Evolutionary conservation across 2,113 vertebrate genomes (phyloP), one percentile per base, ranked within the genome.

Genomic region (Ornithorhynchus anatinus): DNA sequence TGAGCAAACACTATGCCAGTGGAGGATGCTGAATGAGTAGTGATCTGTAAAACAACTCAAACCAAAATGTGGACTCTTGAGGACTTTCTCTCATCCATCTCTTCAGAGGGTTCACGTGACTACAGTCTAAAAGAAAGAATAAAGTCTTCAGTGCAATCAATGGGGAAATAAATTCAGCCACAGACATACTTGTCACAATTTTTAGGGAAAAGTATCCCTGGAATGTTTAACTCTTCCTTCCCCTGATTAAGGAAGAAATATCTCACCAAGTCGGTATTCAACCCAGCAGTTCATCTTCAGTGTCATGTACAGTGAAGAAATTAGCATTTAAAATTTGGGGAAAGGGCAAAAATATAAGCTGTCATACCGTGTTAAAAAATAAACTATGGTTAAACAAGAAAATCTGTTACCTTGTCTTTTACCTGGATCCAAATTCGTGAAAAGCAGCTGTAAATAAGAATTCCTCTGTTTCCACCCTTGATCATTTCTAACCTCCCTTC

Each of bases 71-170:
- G 68, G 16, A 4, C 1, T 59, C 70, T 51, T 60, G 67, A 70
- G 42, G 61, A 68, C 7, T 5, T 59, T 19, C 33, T 69, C 31
- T 23, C 50, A 68, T 75, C 75, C 64, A 61, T 84, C 72, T 73
- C 77, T 72, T 22, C 20, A 54, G 79, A 67, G 67, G 64, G 29
- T 75, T 20, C 60, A 68, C 51, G 72, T 88, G 72, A 45, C 45
- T 44, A 79, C 64, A 77, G 70, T 44, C 37, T 77, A 77, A 64
- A 52, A 48, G 50, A 44, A 75, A 75, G 53, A 61, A 84, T 61
- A 51, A 73, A 82, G 81, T 17, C 53, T 65, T 40, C 33, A 33
- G 2, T 2, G 7, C 33, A 59, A 43, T 27, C 23, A 16, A 32
- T 14, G 17, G 40, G 67, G 32, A 23, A 39, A 33, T 25, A 47